phyloP scores from a whole-genome alignment of 2,888 invertebrate species.

The Lasius fuliginosus region DNA sequence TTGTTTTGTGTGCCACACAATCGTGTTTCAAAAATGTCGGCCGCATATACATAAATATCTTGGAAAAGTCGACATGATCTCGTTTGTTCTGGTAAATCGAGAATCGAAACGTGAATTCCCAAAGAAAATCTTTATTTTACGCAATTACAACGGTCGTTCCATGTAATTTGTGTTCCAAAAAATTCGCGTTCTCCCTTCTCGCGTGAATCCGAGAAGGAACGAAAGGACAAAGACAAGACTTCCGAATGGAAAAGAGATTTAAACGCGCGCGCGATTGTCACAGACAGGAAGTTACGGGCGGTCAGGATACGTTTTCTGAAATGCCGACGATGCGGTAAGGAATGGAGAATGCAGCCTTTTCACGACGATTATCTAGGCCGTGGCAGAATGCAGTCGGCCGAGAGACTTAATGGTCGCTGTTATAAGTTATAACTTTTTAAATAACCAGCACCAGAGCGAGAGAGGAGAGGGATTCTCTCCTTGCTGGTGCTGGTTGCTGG shows the following conservation, averaged over 20 bases:
- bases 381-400: conserved; percentile 54
- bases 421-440: conserved; percentile 83
- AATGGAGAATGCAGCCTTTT: conserved; percentile 73
- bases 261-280: conserved; percentile 26
- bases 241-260: conserved; percentile 27
- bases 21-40: not conserved
- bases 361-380: conserved; percentile 58
- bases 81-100: not conserved
- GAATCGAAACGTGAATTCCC: not conserved
- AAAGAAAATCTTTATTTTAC: not conserved
- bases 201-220: not conserved
- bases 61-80: not conserved
- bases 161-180: conserved; percentile 8
- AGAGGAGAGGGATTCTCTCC: not conserved
- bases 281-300: conserved; percentile 61
- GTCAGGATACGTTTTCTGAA: conserved; percentile 48
- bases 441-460: conserved; percentile 74
- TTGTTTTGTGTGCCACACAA: not conserved
- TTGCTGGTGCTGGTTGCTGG: not conserved
- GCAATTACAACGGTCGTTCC: not conserved
- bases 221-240: not conserved
- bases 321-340: conserved; percentile 60
- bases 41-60: not conserved
- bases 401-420: conserved; percentile 79
- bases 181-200: not conserved